Evolutionary conservation across 2,113 vertebrate genomes (phyloP), one percentile per base, ranked within the genome.

Genomic region (Chlamydotis undulata): DNA sequence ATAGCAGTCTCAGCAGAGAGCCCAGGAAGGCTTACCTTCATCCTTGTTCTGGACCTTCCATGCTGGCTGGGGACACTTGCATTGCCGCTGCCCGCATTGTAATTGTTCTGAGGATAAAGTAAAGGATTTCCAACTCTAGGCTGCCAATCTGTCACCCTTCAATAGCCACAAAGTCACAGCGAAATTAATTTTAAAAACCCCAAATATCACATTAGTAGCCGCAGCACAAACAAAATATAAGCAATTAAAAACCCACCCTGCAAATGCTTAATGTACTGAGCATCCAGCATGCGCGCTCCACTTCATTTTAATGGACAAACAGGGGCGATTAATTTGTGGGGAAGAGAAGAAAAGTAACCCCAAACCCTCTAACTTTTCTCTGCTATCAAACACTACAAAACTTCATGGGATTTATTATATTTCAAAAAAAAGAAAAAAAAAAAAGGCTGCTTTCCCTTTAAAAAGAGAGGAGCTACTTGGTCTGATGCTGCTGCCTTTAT

Each of bases 371-470:
- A 92, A 93, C 89, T 94, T 86, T 91, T 94, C 94, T 96, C 69
- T 47, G 75, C 75, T 95, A 96, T 94, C 90, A 94, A n/a, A 90
- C 39, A 17, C 16, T 94, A 81, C 83, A 90, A 94, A 97, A 96
- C 90, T 97, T 97, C 93, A 96, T 0, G 83, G 83, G 92, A 96
- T 98, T 83, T 95, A 97, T 98, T 97, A 89, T 96, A 97, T 94
- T 94, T 94, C 60, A 96, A 91, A 97, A 75, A 25, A 56, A 78
- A 25, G n/a, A 37, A 7, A 37, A 52, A 65, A 78, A 71, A 64
- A 90, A 97, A 96, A 75, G 92, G 94, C 85, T 96, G 88, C 97
- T 98, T 98, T 97, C 97, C 96, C 97, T 98, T 98, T 98, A 98
- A 98, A 97, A 97, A 97, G 95, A 97, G 93, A 96, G 91, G 77